Evolutionary conservation across 2,113 vertebrate genomes (phyloP).

Genomic region (Campylomormyrus tamandua): DNA sequence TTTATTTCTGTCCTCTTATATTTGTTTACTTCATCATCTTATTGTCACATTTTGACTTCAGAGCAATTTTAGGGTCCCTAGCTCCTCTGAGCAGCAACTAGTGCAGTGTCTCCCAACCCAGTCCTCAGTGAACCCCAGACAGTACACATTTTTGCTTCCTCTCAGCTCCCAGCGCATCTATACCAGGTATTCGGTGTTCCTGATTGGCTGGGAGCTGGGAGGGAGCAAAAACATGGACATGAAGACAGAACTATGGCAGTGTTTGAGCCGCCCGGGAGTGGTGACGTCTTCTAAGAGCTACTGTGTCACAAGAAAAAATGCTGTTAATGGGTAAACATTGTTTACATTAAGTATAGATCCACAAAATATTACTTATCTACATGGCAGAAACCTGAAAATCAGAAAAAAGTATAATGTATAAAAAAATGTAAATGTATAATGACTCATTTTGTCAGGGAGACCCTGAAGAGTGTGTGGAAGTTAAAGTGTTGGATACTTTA

Average conservation of each 20-base stretch:
- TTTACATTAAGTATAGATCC: background rate
- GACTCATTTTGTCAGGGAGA: background rate
- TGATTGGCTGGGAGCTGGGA: too few species aligned
- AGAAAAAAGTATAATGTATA: background rate
- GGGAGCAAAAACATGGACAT: too few species aligned
- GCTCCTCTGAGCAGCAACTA: background rate
- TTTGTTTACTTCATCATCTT: background rate
- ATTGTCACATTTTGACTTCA: background rate
- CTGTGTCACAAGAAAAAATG: background rate
- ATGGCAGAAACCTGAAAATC: background rate
- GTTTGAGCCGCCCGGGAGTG: background rate
- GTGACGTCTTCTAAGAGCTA: background rate
- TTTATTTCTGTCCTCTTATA: background rate
- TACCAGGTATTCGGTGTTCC: too few species aligned
- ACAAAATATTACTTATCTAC: background rate
- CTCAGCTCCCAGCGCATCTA: too few species aligned
- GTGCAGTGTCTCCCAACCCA: too few species aligned
- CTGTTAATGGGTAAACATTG: background rate
- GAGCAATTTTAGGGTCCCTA: background rate
- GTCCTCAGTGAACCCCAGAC: too few species aligned
- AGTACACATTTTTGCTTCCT: too few species aligned
- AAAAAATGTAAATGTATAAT: background rate
- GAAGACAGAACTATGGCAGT: background rate
- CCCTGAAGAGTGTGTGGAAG: background rate
- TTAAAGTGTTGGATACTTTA: background rate